phyloP scores from a whole-genome alignment of 2,888 invertebrate species.

The Lissonota sp. region DNA sequence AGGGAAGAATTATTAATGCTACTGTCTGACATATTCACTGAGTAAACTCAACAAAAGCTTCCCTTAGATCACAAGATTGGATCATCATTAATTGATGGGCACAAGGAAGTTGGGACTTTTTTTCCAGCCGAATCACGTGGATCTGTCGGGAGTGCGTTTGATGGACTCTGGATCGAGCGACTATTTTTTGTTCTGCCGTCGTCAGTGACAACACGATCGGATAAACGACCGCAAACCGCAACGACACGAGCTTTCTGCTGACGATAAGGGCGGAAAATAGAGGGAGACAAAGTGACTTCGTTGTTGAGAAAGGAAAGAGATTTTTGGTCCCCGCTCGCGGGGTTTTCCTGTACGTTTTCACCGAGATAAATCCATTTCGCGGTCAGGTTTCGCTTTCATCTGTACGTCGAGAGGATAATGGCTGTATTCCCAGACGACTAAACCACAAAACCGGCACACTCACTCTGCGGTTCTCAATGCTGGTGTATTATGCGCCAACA shows the following conservation, averaged over 20 bases:
- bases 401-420: constrained; percentile 79
- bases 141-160: background rate
- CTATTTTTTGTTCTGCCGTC: constrained; percentile 19
- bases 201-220: constrained; percentile 22
- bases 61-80: too few species aligned
- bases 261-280: constrained; percentile 44
- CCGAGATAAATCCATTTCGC: constrained; percentile 78
- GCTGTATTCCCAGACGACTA: constrained; percentile 81
- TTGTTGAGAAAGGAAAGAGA: constrained; percentile 47
- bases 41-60: too few species aligned
- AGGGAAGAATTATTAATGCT: too few species aligned
- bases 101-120: too few species aligned
- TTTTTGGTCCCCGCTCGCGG: constrained; percentile 38
- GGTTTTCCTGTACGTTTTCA: constrained; percentile 60
- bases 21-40: too few species aligned
- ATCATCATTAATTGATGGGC: too few species aligned
- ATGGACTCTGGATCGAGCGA: constrained; percentile 6
- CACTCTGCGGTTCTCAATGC: constrained; percentile 53
- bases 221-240: constrained; percentile 47
- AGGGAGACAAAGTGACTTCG: constrained; percentile 58
- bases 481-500: background rate
- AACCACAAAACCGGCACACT: constrained; percentile 58
- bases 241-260: constrained; percentile 51
- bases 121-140: too few species aligned
- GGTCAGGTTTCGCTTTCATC: constrained; percentile 82